Base-by-base conservation (phyloP, 2,113 vertebrate genomes). In the Vulpes ferrilata region DNA sequence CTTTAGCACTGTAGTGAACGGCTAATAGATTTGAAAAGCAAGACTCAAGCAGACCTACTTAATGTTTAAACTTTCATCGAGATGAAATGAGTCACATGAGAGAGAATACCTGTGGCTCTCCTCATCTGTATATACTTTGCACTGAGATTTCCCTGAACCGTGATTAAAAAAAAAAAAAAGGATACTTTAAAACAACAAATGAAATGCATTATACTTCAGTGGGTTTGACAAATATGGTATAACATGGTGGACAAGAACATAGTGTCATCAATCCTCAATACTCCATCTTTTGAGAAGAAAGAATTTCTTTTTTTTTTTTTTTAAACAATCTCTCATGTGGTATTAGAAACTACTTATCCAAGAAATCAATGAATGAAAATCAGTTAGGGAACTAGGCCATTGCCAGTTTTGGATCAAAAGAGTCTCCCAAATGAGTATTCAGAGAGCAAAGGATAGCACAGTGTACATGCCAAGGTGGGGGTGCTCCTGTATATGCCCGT, bases 261-360 rank as follows among this genome's bases (percentile, higher is more conserved):
- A 0, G 3, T 2, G 17, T 27, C n/a, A 25, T 5, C 12, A 5
- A 2, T 71, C 69, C 51, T 0, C 7, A 71, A 3, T 0, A 0
- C 27, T 38, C 48, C 15, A 0, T n/a, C 43, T 71, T 90, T 11
- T 2, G 35, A 69, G 64, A 27, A 16, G 23, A 91, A 20, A 20
- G 19, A 32, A 19, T 13, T 55, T 16, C 30, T n/a, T 59, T 48
- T 9, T 35, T 35, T 30, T 35, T 35, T 35, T 85, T 51, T n/a
- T 12, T 3, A 8, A 76, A 76, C 73, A 55, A 62, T 65, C 17
- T 76, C 62, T 69, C 69, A 35, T n/a, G 48, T 82, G 19, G 27
- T 35, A 8, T 15, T 60, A 5, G 73, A 53, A 92, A 20, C 48
- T 67, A 25, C 57, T 53, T 73, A 13, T 4, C 23, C 43, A 60